Evolutionary conservation across 2,888 invertebrate species (phyloP), one percentile per base, ranked within the genome.

Genomic region (Hyppa rectilinea): DNA sequence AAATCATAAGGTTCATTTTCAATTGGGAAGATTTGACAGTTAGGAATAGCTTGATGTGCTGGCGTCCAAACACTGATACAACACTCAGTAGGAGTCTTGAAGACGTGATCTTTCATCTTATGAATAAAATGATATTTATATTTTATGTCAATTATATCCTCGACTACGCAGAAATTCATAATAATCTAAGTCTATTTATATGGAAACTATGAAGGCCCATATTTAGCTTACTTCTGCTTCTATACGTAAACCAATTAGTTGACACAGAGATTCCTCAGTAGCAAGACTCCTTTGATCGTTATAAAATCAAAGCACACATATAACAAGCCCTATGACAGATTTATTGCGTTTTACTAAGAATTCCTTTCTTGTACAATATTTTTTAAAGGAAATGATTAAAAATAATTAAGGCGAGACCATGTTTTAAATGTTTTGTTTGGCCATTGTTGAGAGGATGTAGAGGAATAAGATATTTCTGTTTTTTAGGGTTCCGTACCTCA

Each of bases 271-370:
- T 91, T 91, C 89, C 89, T 85, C 84, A 83, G 84, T 80, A 87
- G 88, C 89, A 89, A 87, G 66, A 87, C 86, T 88, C 87, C 94
- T 95, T 95, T 95, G 95, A 95, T 94, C 94, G 91, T 87, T 80
- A 82, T 86, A 87, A 88, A 93, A 92, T 93, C 93, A 93, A 95
- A 94, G 93, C 91, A 87, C 84, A 85, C 88, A 88, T 86, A 92
- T 94, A 94, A 94, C 94, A 92, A 93, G 92, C 88, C 86, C 89
- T 91, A 92, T 90, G 95, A 94, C 94, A 94, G 94, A 94, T 95
- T 95, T 95, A 95, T 94, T 86, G 83, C 88, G 78, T 87, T 78
- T 89, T 87, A 90, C 90, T 86, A 92, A 92, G 91, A 92, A 92
- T 89, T 89, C 86, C 87, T 85, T 84, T 81, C 84, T 81, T 85